Base-by-base conservation (phyloP, 2,113 vertebrate genomes). In the Lophochroa leadbeateri region DNA sequence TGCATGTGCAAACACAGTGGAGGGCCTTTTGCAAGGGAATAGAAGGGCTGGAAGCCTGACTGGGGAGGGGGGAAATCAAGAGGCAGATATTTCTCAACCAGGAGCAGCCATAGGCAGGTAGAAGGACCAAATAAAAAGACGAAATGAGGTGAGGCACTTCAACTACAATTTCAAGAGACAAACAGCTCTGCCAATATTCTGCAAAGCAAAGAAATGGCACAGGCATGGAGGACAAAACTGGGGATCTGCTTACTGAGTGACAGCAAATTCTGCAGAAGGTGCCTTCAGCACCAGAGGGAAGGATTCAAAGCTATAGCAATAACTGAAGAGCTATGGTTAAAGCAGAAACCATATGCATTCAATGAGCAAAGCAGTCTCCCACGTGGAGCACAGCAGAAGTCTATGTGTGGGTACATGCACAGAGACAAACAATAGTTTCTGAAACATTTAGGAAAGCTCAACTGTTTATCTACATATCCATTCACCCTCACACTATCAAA, bases 1-100 rank as follows among this genome's bases (percentile, higher is more conserved):
- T 11, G 9, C 27, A 41, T 41, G 41, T 28, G 46, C 41, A 81
- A 91, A 90, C 37, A 49, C 7, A 76, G 83, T 0, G 0, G 44
- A 95, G n/a, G 50, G 23, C 27, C 13, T 81, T 75, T 68, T 39
- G 13, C 39, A 71, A 53, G 33, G 67, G 72, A 92, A 64, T 49
- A 74, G 72, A 93, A 92, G 23, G 49, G 19, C 37, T 61, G 61
- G 28, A 79, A 93, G 47, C 29, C 31, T 46, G 65, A 53, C 24
- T 17, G 7, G 15, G 14, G 33, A 58, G 33, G 4, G 6, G 0
- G 4, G 2, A 17, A 19, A 37, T 2, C 17, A 23, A 64, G 3
- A 87, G 53, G 27, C 57, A 87, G 81, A 39, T 29, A 3, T 65
- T 78, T 86, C 46, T 71, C 71, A 63, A n/a, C 13, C 19, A 49